These are phyloP conservation scores for Lampris megalopsis DNA, from an alignment of 2,113 vertebrate species.

Conservation along the genomic window DNA sequence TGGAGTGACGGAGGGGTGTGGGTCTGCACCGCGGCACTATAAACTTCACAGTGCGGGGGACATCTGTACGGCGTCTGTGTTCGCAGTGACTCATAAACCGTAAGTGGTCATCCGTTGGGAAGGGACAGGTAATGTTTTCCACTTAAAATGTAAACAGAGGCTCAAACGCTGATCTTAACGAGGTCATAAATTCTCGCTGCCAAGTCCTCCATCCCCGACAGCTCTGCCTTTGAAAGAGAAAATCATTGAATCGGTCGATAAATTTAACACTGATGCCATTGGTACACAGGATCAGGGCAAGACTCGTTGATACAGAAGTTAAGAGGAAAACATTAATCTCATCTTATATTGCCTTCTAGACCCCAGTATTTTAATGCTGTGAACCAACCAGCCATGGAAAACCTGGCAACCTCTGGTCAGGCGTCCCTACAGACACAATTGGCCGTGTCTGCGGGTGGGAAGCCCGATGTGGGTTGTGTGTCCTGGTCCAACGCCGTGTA, in stretches of 20 bases:
- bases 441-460: too few species aligned
- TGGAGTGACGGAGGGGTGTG: conserved; percentile 14
- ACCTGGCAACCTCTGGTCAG: too few species aligned
- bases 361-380: too few species aligned
- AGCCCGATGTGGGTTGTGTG: too few species aligned
- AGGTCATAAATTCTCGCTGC: conserved; percentile 54
- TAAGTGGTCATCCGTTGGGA: conserved; percentile 20
- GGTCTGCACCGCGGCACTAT: conserved; percentile 5
- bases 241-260: conserved; percentile 62
- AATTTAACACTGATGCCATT: conserved; percentile 40
- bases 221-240: conserved; percentile 24
- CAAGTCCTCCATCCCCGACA: conserved; percentile 15
- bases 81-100: conserved; percentile 63
- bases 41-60: conserved; percentile 37
- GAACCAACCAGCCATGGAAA: too few species aligned
- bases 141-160: conserved; percentile 72
- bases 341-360: too few species aligned
- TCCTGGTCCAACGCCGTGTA: too few species aligned
- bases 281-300: conserved; percentile 14
- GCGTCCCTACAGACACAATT: too few species aligned
- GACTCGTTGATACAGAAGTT: conserved; percentile 15
- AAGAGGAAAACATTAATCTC: neutral
- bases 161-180: conserved; percentile 51
- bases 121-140: conserved; percentile 50
- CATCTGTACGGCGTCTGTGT: conserved; percentile 54